Percentiles rank a stretch among this genome's conserved stretches.
phyloP scores from a whole-genome alignment of 2,113 vertebrate genomes.

The Riparia riparia region DNA sequence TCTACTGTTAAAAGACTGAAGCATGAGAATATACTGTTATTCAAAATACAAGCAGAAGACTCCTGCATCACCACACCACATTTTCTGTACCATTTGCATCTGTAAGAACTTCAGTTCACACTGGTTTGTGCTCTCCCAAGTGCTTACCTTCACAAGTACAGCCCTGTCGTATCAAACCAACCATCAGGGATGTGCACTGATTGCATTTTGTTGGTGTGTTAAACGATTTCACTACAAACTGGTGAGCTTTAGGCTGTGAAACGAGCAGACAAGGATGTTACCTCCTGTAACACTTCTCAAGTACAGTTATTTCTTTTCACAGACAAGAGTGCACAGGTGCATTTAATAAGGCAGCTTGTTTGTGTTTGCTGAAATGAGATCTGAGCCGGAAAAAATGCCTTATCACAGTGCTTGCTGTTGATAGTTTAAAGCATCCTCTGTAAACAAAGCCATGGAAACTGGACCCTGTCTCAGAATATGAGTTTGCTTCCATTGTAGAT shows the following conservation, averaged over 20 bases:
- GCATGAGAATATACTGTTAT: not conserved
- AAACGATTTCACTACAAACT: conserved; percentile 97
- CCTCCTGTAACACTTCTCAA: not conserved
- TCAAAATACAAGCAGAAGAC: not conserved
- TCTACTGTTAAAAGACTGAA: not conserved
- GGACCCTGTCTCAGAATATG: not conserved
- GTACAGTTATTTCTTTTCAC: not conserved
- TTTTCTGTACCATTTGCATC: not conserved
- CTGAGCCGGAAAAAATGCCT: not conserved
- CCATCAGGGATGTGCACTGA: conserved; percentile 97
- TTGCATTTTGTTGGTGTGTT: conserved; percentile 93
- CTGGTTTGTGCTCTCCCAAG: not conserved
- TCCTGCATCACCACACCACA: not conserved
- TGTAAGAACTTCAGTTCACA: not conserved
- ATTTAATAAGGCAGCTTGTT: not conserved
- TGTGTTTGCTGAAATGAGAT: not conserved
- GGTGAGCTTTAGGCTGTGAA: conserved; percentile 93
- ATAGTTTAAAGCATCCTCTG: not conserved
- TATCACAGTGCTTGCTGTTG: not conserved
- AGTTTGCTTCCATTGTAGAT: not conserved
- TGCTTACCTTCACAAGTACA: conserved; percentile 95
- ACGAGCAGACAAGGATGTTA: conserved; percentile 1
- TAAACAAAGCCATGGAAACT: not conserved
- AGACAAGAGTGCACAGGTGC: not conserved
- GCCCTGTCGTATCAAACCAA: conserved; percentile 97